Conservation (phyloP, 2,113 vertebrate species). For the Glaucomys volans region DNA sequence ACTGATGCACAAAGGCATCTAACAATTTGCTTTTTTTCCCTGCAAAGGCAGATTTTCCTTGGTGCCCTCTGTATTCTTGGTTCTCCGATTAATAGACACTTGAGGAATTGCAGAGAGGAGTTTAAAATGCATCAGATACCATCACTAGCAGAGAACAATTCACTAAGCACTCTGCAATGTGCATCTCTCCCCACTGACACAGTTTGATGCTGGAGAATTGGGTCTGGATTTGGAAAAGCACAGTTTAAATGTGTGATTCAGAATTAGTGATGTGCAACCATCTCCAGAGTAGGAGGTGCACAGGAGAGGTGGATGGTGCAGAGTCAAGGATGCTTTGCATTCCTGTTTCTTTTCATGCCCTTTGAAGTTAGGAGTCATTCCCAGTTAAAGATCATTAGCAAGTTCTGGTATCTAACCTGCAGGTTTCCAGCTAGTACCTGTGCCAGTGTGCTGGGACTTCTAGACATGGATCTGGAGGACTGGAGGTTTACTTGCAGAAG, state of each 20-base stretch:
- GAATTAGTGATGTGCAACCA: conserved; percentile 37
- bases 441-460: background rate
- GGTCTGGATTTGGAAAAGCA: conserved; percentile 38
- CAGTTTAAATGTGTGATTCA: conserved; percentile 66
- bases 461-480: background rate
- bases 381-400: background rate
- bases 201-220: conserved; percentile 53
- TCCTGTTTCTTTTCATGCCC: background rate
- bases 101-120: conserved; percentile 66
- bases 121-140: conserved; percentile 77
- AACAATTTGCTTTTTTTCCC: background rate
- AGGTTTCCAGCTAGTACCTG: background rate
- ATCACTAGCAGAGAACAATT: conserved; percentile 70
- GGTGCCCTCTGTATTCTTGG: conserved; percentile 28
- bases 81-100: conserved; percentile 76
- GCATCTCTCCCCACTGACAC: background rate
- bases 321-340: background rate
- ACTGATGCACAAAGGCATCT: background rate
- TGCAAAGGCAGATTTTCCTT: background rate
- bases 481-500: conserved; percentile 21
- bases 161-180: conserved; percentile 18
- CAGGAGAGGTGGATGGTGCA: background rate
- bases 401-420: background rate
- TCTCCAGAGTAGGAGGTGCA: background rate
- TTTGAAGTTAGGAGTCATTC: background rate